A percentile compares a stretch with the other conserved stretches of the same genome.
These are phyloP conservation scores for Amphiprion percula DNA, from an alignment of 2,113 vertebrate genomes.

Conservation along the genomic window DNA sequence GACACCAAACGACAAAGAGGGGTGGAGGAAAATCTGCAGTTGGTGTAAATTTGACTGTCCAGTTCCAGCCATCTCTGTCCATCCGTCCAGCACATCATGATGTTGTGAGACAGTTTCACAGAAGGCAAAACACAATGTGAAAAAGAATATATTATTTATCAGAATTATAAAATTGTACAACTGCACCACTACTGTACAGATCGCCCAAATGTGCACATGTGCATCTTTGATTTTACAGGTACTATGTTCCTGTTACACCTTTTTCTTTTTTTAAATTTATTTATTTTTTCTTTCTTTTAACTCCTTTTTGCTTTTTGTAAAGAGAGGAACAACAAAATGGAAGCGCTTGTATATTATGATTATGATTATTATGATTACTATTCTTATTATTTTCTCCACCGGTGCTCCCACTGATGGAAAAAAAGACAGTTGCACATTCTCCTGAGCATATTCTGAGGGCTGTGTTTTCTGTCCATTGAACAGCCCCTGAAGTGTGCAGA, in stretches of 20 bases:
- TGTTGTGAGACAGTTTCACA: constrained; percentile 78
- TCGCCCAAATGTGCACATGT: constrained; percentile 84
- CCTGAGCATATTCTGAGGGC: constrained; percentile 83
- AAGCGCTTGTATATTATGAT: constrained; percentile 83
- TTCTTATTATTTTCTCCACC: constrained; percentile 73
- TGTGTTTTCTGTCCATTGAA: constrained; percentile 81
- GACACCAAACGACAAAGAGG: constrained; percentile 2
- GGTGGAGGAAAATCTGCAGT: constrained; percentile 50
- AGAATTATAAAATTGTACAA: constrained; percentile 84
- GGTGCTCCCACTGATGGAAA: constrained; percentile 82
- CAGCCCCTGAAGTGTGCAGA: constrained; percentile 66
- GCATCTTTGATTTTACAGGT: constrained; percentile 84
- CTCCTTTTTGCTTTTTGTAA: constrained; percentile 81
- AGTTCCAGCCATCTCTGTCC: constrained; percentile 71
- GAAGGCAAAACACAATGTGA: constrained; percentile 82
- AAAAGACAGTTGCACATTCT: constrained; percentile 84
- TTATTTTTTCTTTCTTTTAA: constrained; percentile 69
- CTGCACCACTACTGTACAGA: constrained; percentile 85
- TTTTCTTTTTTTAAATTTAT: not conserved
- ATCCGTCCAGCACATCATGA: constrained; percentile 77
- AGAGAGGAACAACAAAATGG: constrained; percentile 79
- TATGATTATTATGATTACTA: constrained; percentile 61
- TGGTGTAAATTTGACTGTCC: constrained; percentile 74
- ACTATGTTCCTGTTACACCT: constrained; percentile 78
- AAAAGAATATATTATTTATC: constrained; percentile 83